These are phyloP conservation scores for Drosophila peninsularis DNA, from an alignment of 2,888 invertebrate genomes.

Conservation along the genomic window DNA sequence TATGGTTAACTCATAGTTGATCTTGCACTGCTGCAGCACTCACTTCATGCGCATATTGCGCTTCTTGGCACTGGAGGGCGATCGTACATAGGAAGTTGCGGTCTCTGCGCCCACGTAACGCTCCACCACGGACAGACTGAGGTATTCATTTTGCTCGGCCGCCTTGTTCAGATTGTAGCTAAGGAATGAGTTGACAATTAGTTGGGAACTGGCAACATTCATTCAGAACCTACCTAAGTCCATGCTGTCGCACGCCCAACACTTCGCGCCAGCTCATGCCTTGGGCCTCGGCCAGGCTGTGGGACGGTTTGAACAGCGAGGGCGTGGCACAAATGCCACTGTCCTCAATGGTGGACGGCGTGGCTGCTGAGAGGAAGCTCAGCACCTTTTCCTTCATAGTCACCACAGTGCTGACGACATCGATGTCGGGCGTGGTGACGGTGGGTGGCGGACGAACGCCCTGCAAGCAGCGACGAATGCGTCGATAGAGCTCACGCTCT, in stretches of 20 bases:
- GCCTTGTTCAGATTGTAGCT: slow-evolving; percentile 90
- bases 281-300: slow-evolving; percentile 77
- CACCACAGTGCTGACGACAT: slow-evolving; percentile 88
- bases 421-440: slow-evolving; percentile 88
- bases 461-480: slow-evolving; percentile 87
- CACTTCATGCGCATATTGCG: slow-evolving; percentile 87
- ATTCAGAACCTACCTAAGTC: slow-evolving; percentile 88
- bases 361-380: slow-evolving; percentile 57
- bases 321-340: slow-evolving; percentile 45
- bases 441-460: slow-evolving; percentile 92
- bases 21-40: slow-evolving; percentile 47
- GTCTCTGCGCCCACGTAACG: slow-evolving; percentile 91
- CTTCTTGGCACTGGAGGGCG: slow-evolving; percentile 88
- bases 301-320: slow-evolving; percentile 79
- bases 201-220: neutral
- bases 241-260: slow-evolving; percentile 88
- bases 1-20: no score
- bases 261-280: slow-evolving; percentile 87
- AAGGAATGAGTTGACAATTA: slow-evolving; percentile 71
- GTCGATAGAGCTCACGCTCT: slow-evolving; percentile 79
- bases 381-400: slow-evolving; percentile 86
- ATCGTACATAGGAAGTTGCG: slow-evolving; percentile 86
- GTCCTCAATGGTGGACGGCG: slow-evolving; percentile 37
- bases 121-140: slow-evolving; percentile 88
- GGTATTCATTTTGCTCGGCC: slow-evolving; percentile 89